These are phyloP conservation scores for Perdix hodgsoniae DNA, from an alignment of 2,797 vertebrate species.

Conservation along the genomic window DNA sequence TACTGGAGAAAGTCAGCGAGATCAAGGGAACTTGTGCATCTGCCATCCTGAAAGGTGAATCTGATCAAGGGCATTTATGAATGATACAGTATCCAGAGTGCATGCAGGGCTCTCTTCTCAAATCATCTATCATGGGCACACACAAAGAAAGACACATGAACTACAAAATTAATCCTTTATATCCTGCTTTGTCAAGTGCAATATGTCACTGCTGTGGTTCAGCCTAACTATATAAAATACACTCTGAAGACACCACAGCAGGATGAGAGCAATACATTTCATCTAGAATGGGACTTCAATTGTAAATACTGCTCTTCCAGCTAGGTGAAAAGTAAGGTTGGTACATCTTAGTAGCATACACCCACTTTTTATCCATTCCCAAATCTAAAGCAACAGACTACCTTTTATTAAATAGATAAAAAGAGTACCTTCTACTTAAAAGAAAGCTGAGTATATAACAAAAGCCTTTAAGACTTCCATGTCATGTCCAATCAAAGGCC, in stretches of 20 bases:
- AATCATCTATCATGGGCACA: background rate
- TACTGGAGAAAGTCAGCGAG: background rate
- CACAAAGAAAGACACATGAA: slow-evolving; percentile 24
- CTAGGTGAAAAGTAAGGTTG: background rate
- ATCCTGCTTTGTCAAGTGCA: background rate
- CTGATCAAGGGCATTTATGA: background rate
- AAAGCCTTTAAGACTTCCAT: background rate
- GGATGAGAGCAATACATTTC: background rate
- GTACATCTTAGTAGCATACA: background rate
- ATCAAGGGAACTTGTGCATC: background rate
- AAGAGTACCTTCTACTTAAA: background rate
- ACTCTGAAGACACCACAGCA: background rate
- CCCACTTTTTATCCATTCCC: background rate
- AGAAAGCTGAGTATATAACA: background rate
- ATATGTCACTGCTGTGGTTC: background rate
- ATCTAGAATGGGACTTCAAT: background rate
- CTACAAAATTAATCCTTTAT: slow-evolving; percentile 39
- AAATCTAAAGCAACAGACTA: background rate
- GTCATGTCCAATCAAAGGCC: background rate
- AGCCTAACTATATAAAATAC: background rate
- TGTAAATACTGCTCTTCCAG: background rate
- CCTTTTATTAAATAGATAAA: background rate
- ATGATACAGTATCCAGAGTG: slow-evolving; percentile 16
- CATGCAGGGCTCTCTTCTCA: slow-evolving; percentile 11
- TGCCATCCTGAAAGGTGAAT: background rate